A percentile compares a stretch with the other conserved stretches of the same genome.
phyloP scores from a whole-genome alignment of 2,888 invertebrate genomes.

The Empis stercorea region DNA sequence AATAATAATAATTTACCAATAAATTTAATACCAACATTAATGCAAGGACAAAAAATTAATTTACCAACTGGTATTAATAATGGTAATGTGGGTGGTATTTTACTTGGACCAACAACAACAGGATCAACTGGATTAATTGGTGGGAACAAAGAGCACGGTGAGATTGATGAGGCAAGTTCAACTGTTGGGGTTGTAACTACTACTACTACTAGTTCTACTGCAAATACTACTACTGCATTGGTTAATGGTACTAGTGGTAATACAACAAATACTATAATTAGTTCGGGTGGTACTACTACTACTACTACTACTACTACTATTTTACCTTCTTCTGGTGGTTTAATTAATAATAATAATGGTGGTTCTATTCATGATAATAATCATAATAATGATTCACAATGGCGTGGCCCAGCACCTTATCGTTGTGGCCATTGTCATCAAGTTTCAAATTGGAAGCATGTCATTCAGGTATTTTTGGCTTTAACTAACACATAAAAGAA shows the following conservation, averaged over 20 bases:
- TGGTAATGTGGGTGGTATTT: slow-evolving; percentile 12
- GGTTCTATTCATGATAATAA: slow-evolving; percentile 18
- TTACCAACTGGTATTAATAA: slow-evolving; percentile 12
- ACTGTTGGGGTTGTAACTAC: neutral
- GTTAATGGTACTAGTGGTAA: slow-evolving; percentile 10
- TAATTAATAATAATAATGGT: neutral
- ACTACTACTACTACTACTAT: slow-evolving; percentile 10
- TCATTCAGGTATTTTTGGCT: slow-evolving; percentile 56
- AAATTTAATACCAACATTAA: slow-evolving; percentile 4
- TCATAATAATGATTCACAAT: slow-evolving; percentile 30
- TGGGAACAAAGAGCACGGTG: slow-evolving; percentile 36
- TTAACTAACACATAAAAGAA: slow-evolving; percentile 14
- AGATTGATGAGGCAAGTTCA: slow-evolving; percentile 43
- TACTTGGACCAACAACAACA: slow-evolving; percentile 9
- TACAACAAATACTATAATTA: slow-evolving; percentile 1
- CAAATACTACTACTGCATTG: neutral
- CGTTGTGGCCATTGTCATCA: slow-evolving; percentile 72
- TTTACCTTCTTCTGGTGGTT: slow-evolving; percentile 13
- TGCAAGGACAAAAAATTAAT: neutral
- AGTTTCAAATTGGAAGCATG: slow-evolving; percentile 74
- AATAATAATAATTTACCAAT: neutral
- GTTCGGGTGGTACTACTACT: slow-evolving; percentile 9
- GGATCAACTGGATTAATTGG: slow-evolving; percentile 28
- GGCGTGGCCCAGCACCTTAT: slow-evolving; percentile 45
- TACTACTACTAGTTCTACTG: slow-evolving; percentile 7